Evolutionary conservation across 2,888 invertebrate species (phyloP).

Genomic region (Leptinotarsa juncta): DNA sequence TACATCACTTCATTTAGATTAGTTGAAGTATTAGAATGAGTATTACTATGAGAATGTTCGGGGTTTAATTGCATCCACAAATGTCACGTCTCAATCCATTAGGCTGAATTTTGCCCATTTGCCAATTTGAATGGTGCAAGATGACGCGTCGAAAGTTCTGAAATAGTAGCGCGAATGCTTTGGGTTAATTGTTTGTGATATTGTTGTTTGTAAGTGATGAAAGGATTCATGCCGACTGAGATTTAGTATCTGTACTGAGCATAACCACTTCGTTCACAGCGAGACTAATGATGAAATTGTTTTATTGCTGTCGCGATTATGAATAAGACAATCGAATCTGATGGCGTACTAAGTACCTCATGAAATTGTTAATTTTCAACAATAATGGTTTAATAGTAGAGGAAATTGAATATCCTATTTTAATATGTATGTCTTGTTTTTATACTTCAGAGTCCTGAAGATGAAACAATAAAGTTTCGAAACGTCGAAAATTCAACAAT

Average conservation of each 20-base stretch:
- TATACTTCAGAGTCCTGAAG: no score
- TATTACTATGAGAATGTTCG: neutral
- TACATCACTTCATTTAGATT: neutral
- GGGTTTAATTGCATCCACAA: constrained; percentile 31
- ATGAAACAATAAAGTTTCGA: no score
- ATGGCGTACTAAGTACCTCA: no score
- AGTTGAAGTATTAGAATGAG: no score
- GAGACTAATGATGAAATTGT: neutral
- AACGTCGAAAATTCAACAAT: no score
- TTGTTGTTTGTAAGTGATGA: constrained; percentile 31
- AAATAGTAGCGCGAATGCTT: constrained; percentile 22
- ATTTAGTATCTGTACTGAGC: neutral
- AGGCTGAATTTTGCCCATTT: constrained; percentile 33
- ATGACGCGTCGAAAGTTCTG: constrained; percentile 33
- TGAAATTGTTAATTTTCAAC: no score
- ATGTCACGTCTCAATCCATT: constrained; percentile 38
- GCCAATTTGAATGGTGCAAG: constrained; percentile 30
- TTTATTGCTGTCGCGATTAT: neutral
- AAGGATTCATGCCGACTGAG: constrained; percentile 28
- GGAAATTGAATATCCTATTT: no score
- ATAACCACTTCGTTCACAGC: neutral
- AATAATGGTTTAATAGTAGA: no score
- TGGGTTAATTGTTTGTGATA: constrained; percentile 31
- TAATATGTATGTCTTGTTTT: no score
- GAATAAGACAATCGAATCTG: neutral